Percentiles rank a stretch among this genome's conserved stretches.
Conservation (phyloP, 2,888 invertebrate species). For the Petrolisthes cinctipes region DNA sequence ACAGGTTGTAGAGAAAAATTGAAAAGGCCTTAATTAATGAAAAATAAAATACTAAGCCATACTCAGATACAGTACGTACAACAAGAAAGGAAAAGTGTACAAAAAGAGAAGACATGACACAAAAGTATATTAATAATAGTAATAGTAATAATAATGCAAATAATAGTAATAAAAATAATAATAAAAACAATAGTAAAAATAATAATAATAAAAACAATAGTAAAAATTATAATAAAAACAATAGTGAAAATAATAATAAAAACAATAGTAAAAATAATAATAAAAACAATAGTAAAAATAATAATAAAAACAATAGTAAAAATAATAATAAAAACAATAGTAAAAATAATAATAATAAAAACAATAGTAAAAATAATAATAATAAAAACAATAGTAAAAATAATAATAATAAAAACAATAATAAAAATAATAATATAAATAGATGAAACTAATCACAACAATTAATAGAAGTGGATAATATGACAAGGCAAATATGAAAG, state of each 20-base stretch:
- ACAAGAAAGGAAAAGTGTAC: no score
- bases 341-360: not conserved
- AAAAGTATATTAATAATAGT: not conserved
- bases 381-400: not conserved
- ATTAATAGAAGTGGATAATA: no score
- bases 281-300: not conserved
- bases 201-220: constrained; percentile 8
- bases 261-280: not conserved
- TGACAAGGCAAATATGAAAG: no score
- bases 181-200: not conserved
- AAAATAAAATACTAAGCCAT: no score
- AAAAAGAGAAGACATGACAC: no score
- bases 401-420: not conserved
- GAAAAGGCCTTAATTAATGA: no score
- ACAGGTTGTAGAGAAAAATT: no score
- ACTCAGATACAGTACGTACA: no score
- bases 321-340: not conserved
- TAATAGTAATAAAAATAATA: not conserved
- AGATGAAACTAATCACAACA: no score
- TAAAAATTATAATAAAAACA: not conserved
- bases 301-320: not conserved
- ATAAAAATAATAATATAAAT: no score
- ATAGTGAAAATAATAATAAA: not conserved
- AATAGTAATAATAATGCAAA: not conserved
- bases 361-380: not conserved